Evolutionary conservation across 2,113 vertebrate species (phyloP).

Genomic region (Ictidomys tridecemlineatus): DNA sequence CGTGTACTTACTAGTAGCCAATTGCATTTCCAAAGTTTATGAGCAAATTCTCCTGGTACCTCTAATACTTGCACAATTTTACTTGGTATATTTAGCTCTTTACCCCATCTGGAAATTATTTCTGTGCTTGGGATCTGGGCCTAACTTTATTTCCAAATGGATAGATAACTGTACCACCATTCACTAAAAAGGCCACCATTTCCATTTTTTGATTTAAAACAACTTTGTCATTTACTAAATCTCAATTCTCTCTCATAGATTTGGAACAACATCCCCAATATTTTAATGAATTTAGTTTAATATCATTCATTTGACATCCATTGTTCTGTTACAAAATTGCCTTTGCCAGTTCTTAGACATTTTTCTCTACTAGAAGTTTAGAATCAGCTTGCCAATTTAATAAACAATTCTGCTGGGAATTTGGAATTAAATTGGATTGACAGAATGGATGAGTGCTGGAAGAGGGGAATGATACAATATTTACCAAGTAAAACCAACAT

Average conservation of each 20-base stretch:
- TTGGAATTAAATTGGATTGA: constrained; percentile 33
- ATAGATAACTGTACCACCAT: not conserved
- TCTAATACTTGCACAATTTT: constrained; percentile 31
- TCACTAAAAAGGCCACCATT: not conserved
- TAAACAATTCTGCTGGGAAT: constrained; percentile 20
- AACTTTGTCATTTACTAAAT: constrained; percentile 45
- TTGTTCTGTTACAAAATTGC: constrained; percentile 24
- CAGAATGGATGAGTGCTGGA: not conserved
- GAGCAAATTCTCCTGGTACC: constrained; percentile 8
- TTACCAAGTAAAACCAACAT: not conserved
- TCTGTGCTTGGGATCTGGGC: constrained; percentile 44
- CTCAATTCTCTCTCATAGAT: not conserved
- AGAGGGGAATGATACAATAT: not conserved
- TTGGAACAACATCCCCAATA: not conserved
- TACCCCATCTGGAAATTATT: constrained; percentile 58
- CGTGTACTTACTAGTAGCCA: not conserved
- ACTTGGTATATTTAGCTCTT: constrained; percentile 38
- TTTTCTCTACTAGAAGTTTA: constrained; percentile 30
- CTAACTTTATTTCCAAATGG: constrained; percentile 39
- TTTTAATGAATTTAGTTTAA: constrained; percentile 35
- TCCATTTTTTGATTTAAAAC: not conserved
- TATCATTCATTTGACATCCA: constrained; percentile 2
- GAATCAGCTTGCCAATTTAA: constrained; percentile 55
- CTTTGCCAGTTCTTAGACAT: constrained; percentile 34
- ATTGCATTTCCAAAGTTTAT: not conserved